These are phyloP conservation scores for Alexandromys fortis DNA, from an alignment of 2,113 vertebrate species.

Conservation along the genomic window DNA sequence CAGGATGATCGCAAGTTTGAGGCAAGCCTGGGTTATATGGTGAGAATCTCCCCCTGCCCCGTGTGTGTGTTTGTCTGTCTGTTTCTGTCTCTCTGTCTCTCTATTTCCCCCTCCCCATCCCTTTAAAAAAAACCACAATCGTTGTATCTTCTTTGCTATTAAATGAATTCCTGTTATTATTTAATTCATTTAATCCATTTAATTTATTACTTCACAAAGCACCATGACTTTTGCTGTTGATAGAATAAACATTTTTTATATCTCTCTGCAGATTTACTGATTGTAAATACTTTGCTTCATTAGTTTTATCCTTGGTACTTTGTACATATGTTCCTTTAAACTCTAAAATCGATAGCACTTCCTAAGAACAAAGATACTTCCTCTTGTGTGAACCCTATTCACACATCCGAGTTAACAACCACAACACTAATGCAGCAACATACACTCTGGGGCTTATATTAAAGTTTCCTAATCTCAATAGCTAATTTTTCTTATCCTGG, in stretches of 20 bases:
- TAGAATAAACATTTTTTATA: not conserved
- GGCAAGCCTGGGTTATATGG: not conserved
- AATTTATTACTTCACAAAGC: not conserved
- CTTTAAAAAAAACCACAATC: not conserved
- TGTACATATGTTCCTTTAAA: conserved; percentile 39
- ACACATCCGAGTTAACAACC: not conserved
- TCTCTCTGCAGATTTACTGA: not conserved
- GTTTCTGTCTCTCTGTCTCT: not conserved
- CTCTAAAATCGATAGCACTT: not conserved
- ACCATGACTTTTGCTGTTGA: not conserved
- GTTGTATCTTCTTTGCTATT: not conserved
- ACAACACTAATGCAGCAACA: not conserved
- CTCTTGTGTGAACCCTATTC: not conserved
- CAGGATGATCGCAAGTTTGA: not conserved
- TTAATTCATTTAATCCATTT: not conserved
- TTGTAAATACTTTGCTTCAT: conserved; percentile 34
- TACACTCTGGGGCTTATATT: not conserved
- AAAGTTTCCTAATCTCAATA: conserved; percentile 21
- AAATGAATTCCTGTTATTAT: not conserved
- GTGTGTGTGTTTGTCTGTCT: not conserved
- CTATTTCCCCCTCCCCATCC: not conserved
- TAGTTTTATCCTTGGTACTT: conserved; percentile 1
- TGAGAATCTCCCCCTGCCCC: not conserved
- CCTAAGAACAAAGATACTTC: not conserved
- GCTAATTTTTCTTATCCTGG: conserved; percentile 12